Evolutionary conservation across 2,113 vertebrate genomes (phyloP).

Genomic region (Aplodontia rufa): DNA sequence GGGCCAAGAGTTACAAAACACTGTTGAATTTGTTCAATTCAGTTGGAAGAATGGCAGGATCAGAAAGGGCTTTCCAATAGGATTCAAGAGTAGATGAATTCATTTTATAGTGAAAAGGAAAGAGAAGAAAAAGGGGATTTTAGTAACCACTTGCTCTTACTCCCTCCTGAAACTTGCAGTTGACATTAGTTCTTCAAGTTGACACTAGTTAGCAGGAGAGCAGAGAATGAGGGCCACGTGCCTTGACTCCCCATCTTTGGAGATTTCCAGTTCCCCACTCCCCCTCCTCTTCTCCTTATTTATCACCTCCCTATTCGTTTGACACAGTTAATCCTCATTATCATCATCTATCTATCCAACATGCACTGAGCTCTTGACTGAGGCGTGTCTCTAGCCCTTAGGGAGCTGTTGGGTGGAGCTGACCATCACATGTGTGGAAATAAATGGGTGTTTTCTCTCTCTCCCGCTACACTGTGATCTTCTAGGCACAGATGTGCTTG

Average conservation of each 20-base stretch:
- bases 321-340: not conserved
- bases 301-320: not conserved
- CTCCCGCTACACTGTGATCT: not conserved
- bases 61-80: conserved; percentile 45
- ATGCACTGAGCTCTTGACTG: not conserved
- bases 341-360: not conserved
- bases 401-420: not conserved
- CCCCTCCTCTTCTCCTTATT: not conserved
- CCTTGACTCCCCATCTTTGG: not conserved
- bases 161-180: not conserved
- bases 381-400: not conserved
- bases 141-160: not conserved
- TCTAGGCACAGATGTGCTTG: not conserved
- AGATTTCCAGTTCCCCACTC: not conserved
- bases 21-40: conserved; percentile 42
- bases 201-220: not conserved
- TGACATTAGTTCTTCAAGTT: not conserved
- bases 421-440: not conserved
- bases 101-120: conserved; percentile 37
- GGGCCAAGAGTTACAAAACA: conserved; percentile 48
- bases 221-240: not conserved
- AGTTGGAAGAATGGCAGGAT: conserved; percentile 44
- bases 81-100: conserved; percentile 26
- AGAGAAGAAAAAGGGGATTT: not conserved
- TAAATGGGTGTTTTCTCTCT: not conserved